Evolutionary conservation across 1,140 invertebrate species (phyloP).

Genomic region (Archivesica marissinica): DNA sequence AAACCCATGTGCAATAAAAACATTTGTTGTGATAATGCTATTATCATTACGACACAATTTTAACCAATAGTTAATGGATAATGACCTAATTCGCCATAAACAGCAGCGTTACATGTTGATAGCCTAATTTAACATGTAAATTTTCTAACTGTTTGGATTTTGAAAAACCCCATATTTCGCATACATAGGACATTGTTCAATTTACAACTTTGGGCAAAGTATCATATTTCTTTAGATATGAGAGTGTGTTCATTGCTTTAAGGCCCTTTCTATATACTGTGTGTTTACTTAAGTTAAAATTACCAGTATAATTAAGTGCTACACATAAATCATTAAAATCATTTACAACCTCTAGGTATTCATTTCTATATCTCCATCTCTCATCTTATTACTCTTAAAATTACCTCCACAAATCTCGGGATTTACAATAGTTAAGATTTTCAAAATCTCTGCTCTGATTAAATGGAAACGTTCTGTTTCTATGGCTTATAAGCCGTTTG

Average conservation of each 20-base stretch:
- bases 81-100: neutral
- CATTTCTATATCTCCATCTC: too few species aligned
- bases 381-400: neutral
- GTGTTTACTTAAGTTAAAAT: too few species aligned
- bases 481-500: neutral
- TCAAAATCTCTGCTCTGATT: neutral
- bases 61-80: neutral
- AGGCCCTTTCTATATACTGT: too few species aligned
- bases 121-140: neutral
- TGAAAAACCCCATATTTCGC: constrained; percentile 17
- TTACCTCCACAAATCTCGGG: neutral
- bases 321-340: too few species aligned
- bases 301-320: too few species aligned
- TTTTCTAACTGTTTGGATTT: constrained; percentile 9
- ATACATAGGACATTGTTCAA: neutral
- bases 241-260: too few species aligned
- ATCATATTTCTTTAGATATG: too few species aligned
- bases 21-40: too few species aligned
- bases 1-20: too few species aligned
- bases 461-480: neutral
- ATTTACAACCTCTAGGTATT: too few species aligned
- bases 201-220: too few species aligned
- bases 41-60: too few species aligned
- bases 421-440: neutral
- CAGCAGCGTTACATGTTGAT: neutral